phyloP scores from a whole-genome alignment of 2,113 vertebrate genomes.

The Mastomys natalensis region DNA sequence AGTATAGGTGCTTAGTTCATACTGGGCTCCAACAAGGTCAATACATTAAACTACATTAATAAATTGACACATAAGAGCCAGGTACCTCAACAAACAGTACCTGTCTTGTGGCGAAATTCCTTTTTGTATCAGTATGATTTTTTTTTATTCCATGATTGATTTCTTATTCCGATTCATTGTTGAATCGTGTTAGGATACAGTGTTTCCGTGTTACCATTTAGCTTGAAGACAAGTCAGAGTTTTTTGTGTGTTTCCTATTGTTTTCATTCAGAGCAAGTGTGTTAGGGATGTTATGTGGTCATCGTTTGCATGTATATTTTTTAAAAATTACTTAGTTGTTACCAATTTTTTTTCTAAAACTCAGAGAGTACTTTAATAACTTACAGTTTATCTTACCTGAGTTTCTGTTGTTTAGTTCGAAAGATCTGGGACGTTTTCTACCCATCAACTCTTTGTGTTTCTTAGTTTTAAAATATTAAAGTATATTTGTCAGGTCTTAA shows the following conservation, averaged over 20 bases:
- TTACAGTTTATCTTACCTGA: not conserved
- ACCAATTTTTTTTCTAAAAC: constrained; percentile 23
- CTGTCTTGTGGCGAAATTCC: constrained; percentile 13
- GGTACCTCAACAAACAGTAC: constrained; percentile 34
- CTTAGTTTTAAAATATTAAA: constrained; percentile 62
- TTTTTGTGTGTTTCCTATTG: constrained; percentile 16
- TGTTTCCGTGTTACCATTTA: constrained; percentile 11
- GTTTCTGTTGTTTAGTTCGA: constrained; percentile 29
- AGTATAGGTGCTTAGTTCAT: not conserved
- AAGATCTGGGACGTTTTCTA: constrained; percentile 33
- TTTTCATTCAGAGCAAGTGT: constrained; percentile 34
- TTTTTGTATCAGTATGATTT: not conserved
- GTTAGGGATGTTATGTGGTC: not conserved
- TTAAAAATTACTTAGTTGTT: not conserved
- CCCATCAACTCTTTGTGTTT: not conserved
- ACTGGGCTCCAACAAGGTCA: constrained; percentile 1
- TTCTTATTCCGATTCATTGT: constrained; percentile 56
- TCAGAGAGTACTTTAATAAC: constrained; percentile 37
- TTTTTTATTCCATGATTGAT: constrained; percentile 28
- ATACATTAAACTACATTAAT: constrained; percentile 4
- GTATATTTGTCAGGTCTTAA: constrained; percentile 15
- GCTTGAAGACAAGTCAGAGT: not conserved
- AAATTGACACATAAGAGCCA: constrained; percentile 7
- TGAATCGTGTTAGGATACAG: not conserved
- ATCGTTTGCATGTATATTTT: constrained; percentile 20